phyloP scores from a whole-genome alignment of 2,888 invertebrate genomes.

The Sericinus montela region DNA sequence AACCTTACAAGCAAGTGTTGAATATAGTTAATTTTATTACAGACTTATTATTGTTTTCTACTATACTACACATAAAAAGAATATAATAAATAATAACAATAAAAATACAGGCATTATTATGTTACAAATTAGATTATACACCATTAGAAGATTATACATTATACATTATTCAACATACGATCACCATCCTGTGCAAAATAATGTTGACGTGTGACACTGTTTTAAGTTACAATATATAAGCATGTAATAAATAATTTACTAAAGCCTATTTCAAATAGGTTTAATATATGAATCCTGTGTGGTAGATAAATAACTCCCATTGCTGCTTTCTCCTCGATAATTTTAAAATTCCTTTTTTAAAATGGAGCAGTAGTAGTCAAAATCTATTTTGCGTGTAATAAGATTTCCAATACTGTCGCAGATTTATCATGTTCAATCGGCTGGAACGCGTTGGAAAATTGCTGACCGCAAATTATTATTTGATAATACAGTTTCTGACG shows the following conservation, averaged over 20 bases:
- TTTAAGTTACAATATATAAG: too few relatives aligned
- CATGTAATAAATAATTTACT: too few relatives aligned
- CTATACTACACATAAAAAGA: neutral
- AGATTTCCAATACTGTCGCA: constrained; percentile 1
- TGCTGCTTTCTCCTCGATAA: neutral
- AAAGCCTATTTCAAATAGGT: too few relatives aligned
- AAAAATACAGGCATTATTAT: too few relatives aligned
- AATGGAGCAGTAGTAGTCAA: neutral
- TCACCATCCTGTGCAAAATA: too few relatives aligned
- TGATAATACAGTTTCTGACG: neutral
- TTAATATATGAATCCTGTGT: too few relatives aligned
- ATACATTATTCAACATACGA: too few relatives aligned
- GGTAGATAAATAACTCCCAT: too few relatives aligned
- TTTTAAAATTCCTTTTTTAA: neutral
- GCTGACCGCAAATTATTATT: constrained; percentile 11
- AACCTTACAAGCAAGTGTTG: constrained; percentile 11
- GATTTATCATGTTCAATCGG: constrained; percentile 8
- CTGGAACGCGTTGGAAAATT: constrained; percentile 3
- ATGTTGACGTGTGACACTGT: too few relatives aligned
- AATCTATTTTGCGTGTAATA: constrained; percentile 1
- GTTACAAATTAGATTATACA: too few relatives aligned
- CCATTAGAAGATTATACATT: too few relatives aligned
- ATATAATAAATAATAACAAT: neutral
- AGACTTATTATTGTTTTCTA: neutral
- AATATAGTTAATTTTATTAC: constrained; percentile 15